A percentile compares a stretch with the other conserved stretches of the same genome.
Evolutionary conservation across 2,888 invertebrate species (phyloP).

Genomic region (Tupiocoris notatus): DNA sequence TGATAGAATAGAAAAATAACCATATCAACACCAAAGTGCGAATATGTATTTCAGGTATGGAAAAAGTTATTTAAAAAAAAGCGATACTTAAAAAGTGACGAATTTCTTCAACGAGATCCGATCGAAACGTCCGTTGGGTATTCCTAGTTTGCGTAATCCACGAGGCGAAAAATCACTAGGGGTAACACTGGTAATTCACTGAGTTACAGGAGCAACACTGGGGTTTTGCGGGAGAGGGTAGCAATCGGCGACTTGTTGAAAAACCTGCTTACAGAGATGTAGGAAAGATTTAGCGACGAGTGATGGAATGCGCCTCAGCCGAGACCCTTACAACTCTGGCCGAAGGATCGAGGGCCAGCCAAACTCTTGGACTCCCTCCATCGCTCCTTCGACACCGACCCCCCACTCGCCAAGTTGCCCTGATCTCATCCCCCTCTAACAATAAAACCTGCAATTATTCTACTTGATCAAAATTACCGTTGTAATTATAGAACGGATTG

Average conservation of each 20-base stretch:
- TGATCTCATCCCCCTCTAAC: conserved; percentile 9
- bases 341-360: conserved; percentile 27
- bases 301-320: conserved; percentile 57
- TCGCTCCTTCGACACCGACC: conserved; percentile 28
- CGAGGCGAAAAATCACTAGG: conserved; percentile 10
- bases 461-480: background rate
- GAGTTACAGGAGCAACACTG: conserved; percentile 25
- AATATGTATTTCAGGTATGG: no score
- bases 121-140: conserved; percentile 22
- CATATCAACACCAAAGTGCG: no score
- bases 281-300: conserved; percentile 49
- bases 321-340: conserved; percentile 67
- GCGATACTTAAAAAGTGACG: background rate
- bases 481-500: no score
- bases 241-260: background rate
- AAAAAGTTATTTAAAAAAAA: no score
- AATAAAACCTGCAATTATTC: background rate
- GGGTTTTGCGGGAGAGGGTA: background rate
- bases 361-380: conserved; percentile 47
- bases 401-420: conserved; percentile 48
- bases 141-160: conserved; percentile 21
- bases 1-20: no score
- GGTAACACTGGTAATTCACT: conserved; percentile 29
- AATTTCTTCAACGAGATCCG: conserved; percentile 17
- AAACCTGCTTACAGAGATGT: conserved; percentile 44